A percentile compares a stretch with the other conserved stretches of the same genome.
phyloP scores from a whole-genome alignment of 1,140 invertebrate genomes.

The Chrysomallon squamiferum region DNA sequence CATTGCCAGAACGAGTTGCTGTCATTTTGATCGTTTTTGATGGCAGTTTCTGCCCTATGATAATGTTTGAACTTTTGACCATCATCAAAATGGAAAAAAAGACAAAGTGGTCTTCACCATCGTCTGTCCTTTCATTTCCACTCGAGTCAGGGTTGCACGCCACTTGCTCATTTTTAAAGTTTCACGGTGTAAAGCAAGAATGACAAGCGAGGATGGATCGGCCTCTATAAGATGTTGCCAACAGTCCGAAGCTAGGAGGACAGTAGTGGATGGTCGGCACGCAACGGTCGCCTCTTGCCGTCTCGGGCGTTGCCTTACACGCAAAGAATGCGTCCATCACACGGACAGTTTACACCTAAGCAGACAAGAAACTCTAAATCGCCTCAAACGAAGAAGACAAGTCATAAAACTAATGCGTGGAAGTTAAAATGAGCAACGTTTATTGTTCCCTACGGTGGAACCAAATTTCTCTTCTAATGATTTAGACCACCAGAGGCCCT shows the following conservation, averaged over 20 bases:
- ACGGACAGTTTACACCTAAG: not conserved
- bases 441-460: constrained; percentile 6
- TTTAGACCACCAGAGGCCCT: not conserved
- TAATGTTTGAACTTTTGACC: constrained; percentile 6
- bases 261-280: not conserved
- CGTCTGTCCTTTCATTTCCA: too few relatives aligned
- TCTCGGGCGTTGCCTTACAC: not conserved
- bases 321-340: constrained; percentile 4
- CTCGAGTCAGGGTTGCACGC: not conserved
- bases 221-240: not conserved
- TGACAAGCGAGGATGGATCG: constrained; percentile 5
- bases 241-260: not conserved
- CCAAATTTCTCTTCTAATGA: constrained; percentile 6
- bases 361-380: not conserved
- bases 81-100: not conserved
- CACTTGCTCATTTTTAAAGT: constrained; percentile 5
- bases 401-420: constrained; percentile 9
- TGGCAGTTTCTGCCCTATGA: constrained; percentile 4
- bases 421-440: constrained; percentile 8
- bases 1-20: too few relatives aligned
- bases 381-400: not conserved
- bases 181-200: constrained; percentile 5
- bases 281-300: not conserved
- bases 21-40: not conserved
- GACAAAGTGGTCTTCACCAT: too few relatives aligned